phyloP scores from a whole-genome alignment of 2,888 invertebrate species.

The Andrena trimmerana region DNA sequence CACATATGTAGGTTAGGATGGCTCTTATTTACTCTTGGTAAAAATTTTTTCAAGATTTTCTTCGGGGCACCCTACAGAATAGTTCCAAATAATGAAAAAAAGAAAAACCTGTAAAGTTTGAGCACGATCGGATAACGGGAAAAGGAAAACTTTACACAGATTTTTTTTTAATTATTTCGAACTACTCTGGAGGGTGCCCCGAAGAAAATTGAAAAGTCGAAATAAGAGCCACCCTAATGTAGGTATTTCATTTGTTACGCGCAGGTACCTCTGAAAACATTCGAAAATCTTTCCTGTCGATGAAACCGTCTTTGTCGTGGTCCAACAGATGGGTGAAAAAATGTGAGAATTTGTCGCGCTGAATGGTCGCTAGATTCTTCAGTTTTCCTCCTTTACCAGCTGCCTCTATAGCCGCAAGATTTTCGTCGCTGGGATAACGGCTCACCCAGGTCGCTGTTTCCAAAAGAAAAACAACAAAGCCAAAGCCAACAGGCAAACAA shows the following conservation, averaged over 20 bases:
- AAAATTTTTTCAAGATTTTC: too few species aligned
- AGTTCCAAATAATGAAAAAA: background rate
- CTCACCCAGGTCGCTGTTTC: slow-evolving; percentile 91
- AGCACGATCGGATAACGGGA: background rate
- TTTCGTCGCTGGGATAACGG: slow-evolving; percentile 88
- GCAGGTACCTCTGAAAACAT: slow-evolving; percentile 88
- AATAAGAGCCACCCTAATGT: background rate
- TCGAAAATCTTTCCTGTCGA: slow-evolving; percentile 90
- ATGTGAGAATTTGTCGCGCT: slow-evolving; percentile 90
- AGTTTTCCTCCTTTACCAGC: slow-evolving; percentile 35
- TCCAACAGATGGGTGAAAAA: slow-evolving; percentile 91
- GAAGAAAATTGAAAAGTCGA: too few species aligned
- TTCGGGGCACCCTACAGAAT: too few species aligned
- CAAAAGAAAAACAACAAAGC: background rate
- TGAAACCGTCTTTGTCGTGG: slow-evolving; percentile 90
- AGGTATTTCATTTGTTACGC: background rate
- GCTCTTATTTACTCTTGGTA: too few species aligned
- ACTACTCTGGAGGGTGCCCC: too few species aligned
- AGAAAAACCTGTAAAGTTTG: background rate
- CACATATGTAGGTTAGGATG: background rate
- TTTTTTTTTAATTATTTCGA: too few species aligned
- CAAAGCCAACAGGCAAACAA: background rate
- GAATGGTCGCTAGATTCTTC: slow-evolving; percentile 87
- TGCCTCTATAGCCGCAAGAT: slow-evolving; percentile 61
- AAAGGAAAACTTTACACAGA: background rate